Evolutionary conservation across 2,113 vertebrate genomes (phyloP), one percentile per base, ranked within the genome.

Genomic region (Galbula dea): DNA sequence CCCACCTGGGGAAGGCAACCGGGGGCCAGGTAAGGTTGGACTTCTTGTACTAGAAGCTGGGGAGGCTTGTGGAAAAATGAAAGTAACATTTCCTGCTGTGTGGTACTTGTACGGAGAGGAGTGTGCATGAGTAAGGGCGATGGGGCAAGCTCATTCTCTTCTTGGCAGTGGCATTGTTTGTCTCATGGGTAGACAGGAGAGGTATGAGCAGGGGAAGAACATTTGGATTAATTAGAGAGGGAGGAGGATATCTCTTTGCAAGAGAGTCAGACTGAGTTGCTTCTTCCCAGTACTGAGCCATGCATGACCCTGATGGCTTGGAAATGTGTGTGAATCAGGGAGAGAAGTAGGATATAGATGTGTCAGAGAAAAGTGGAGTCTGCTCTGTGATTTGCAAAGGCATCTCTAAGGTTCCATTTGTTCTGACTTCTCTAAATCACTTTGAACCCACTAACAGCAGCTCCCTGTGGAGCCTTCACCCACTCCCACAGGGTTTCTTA

Each of bases 361-460:
- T 18, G 26, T 41, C 0, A 0, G 57, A 2, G 1, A 43, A 71
- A 32, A 0, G 15, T 17, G 18, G 58, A 51, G 57, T 30, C n/a
- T 1, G 6, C 36, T 0, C 4, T 20, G 29, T 29, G 52, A 9
- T 37, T 46, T 69, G 55, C 74, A 63, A 57, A 68, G 55, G 36
- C 0, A 0, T 58, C 63, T 76, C 41, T 34, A 49, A 46, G 45
- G 6, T 11, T 65, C 32, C 32, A 39, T 91, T 80, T 80, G 57
- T 59, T 75, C 30, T 66, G 49, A 32, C 34, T 80, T 66, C 68
- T 61, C 27, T 61, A 59, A 61, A 84, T 30, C 34, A 13, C 32
- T 91, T 65, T 10, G 8, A 54, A 12, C 30, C 0, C 3, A 15
- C 29, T 48, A 10, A 23, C 29, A 61, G 63, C 2, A 1, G 13